phyloP scores from a whole-genome alignment of 64 coral and sea anemone genomes.

The Pachyseris speciosa region DNA sequence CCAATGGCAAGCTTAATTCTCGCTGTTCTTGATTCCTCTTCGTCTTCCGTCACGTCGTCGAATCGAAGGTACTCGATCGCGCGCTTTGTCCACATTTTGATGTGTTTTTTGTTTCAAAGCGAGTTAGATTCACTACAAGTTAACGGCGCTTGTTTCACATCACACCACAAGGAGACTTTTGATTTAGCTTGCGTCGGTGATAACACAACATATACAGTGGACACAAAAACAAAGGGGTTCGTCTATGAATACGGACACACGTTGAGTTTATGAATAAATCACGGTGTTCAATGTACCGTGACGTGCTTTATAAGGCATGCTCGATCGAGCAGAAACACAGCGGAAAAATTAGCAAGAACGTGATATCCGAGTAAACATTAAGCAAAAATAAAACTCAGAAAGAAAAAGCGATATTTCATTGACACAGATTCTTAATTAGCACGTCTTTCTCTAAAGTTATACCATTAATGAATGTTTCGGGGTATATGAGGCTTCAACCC shows the following conservation, averaged over 20 bases:
- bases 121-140: neutral
- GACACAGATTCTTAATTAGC: too few species aligned
- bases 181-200: neutral
- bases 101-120: neutral
- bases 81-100: neutral
- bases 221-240: neutral
- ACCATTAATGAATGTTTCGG: too few species aligned
- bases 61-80: neutral
- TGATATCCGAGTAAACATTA: neutral
- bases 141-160: neutral
- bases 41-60: neutral
- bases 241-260: constrained; percentile 4
- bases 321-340: constrained; percentile 20
- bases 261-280: constrained; percentile 13
- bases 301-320: constrained; percentile 21
- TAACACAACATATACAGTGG: neutral
- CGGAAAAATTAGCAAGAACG: neutral
- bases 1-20: constrained; percentile 19
- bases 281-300: neutral
- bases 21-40: neutral
- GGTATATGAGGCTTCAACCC: too few species aligned
- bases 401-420: too few species aligned
- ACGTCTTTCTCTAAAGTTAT: too few species aligned
- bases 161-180: neutral
- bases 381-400: neutral